Base-by-base conservation (phyloP, 2,888 invertebrate genomes). In the Serrognathus titanus region DNA sequence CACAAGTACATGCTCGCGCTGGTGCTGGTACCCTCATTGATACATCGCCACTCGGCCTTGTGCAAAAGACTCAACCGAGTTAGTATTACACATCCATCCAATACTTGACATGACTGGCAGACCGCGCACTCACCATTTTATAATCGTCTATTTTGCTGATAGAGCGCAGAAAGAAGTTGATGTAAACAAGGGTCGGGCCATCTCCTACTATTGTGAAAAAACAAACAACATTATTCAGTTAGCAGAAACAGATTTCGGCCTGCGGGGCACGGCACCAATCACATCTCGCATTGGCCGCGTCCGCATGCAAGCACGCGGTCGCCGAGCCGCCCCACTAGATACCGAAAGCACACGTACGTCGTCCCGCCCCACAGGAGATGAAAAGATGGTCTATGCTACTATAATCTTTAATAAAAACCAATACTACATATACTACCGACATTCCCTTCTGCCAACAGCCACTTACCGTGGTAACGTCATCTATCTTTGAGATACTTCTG, bases 401-500 rank as follows among this genome's bases (percentile, higher is more conserved):
- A 60, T 45, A 60, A 54, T 54, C 55, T 13, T 43, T 43, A 16
- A 43, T 43, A 13, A 43, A 41, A 43, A 11, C 43, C 43, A 43
- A 43, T 43, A 43, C 43, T 43, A 43, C 43, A 13, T 43, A 43
- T 43, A 43, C 43, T 43, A 52, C 45, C 46, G 53, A 51, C 63
- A 64, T 64, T 63, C 62, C 56, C 63, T 63, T 59, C 60, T 64
- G 66, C 61, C 66, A 71, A 71, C 70, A 76, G 72, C 76, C 80
- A 93, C 94, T 94, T 92, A 96, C 96, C 96, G 96, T 96, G 75
- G 94, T 95, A 82, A 96, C 94, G 86, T 96, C 96, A 89, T 96
- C 95, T 85, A 96, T 96, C 87, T 95, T 94, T 84, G 94, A 94
- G 85, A 97, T 94, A 91, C 95, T 96, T 87, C 96, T 86, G 83